phyloP scores from a whole-genome alignment of 2,888 invertebrate genomes.

The Pterostichus madidus region DNA sequence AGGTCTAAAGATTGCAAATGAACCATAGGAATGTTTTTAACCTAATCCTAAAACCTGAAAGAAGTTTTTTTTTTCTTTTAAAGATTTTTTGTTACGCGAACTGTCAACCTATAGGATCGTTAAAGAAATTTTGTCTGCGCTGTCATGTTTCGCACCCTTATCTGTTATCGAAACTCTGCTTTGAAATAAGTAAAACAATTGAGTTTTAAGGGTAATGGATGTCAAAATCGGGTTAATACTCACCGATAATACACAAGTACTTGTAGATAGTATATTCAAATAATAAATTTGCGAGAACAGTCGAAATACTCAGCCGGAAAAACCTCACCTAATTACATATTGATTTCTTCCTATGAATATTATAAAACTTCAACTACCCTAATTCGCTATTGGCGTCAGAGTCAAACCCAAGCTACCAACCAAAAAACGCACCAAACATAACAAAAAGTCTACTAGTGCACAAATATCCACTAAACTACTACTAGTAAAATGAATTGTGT shows the following conservation, averaged over 20 bases:
- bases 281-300: not conserved
- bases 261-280: not conserved
- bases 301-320: not conserved
- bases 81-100: not conserved
- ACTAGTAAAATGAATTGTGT: slow-evolving; percentile 6
- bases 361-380: slow-evolving; percentile 41
- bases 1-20: not conserved
- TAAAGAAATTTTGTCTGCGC: no score
- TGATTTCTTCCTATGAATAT: slow-evolving; percentile 54
- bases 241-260: no score
- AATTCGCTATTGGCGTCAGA: slow-evolving; percentile 55
- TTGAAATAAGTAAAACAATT: no score
- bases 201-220: no score
- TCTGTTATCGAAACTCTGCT: not conserved
- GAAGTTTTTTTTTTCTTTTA: not conserved
- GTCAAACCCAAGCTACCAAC: slow-evolving; percentile 12
- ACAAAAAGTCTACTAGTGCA: slow-evolving; percentile 7
- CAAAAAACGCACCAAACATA: not conserved
- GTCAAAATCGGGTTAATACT: no score
- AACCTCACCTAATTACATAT: slow-evolving; percentile 54
- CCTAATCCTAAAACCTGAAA: not conserved
- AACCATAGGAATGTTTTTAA: not conserved
- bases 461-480: slow-evolving; percentile 1
- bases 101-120: not conserved
- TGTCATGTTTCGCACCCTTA: no score